Evolutionary conservation across 2,113 vertebrate genomes (phyloP).

Genomic region (Notechis scutatus): DNA sequence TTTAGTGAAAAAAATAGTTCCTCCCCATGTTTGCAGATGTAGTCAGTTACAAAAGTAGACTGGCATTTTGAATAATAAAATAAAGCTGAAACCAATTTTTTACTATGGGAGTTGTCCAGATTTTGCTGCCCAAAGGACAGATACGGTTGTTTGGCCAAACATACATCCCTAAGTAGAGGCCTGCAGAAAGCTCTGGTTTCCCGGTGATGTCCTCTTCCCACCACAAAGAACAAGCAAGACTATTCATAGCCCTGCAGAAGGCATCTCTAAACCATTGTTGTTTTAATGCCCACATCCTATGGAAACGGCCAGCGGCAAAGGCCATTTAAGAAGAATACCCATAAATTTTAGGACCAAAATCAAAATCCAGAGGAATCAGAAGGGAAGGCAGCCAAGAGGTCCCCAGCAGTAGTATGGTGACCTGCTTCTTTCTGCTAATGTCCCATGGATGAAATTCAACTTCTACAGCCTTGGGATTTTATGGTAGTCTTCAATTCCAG

Average conservation of each 20-base stretch:
- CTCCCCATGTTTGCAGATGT: constrained; percentile 31
- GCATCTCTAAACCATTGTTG: background rate
- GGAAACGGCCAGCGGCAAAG: background rate
- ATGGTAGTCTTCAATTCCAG: background rate
- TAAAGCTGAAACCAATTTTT: constrained; percentile 47
- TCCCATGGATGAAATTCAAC: background rate
- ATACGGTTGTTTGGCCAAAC: constrained; percentile 47
- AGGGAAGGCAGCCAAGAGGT: background rate
- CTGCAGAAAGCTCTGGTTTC: constrained; percentile 24
- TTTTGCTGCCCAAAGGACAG: constrained; percentile 32
- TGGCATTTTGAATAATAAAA: constrained; percentile 32
- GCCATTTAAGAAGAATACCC: background rate
- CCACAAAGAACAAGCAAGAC: background rate
- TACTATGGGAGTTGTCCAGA: constrained; percentile 3
- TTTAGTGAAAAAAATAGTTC: constrained; percentile 29
- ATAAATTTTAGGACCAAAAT: background rate
- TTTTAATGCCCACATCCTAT: background rate
- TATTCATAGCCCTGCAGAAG: background rate
- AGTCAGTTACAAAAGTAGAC: constrained; percentile 51
- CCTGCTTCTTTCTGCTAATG: background rate
- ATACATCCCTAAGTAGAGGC: constrained; percentile 44
- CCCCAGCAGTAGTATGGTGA: background rate
- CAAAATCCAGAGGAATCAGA: background rate
- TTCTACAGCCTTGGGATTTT: background rate
- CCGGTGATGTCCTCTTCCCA: constrained; percentile 37